Base-by-base conservation (phyloP, 2,797 vertebrate species). In the Anguilla obscura region DNA sequence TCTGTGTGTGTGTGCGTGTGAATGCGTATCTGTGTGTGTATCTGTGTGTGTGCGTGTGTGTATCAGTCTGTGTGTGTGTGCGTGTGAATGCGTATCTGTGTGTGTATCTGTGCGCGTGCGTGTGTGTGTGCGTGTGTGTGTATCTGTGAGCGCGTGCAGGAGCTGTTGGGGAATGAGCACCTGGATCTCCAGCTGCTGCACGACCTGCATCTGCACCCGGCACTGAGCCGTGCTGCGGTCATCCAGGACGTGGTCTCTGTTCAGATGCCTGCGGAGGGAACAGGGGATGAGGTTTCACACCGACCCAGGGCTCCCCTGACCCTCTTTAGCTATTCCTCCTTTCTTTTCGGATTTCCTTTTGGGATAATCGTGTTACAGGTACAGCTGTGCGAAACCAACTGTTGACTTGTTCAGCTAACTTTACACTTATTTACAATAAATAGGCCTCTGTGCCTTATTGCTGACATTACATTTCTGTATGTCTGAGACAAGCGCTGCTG, bases 131-230 rank as follows among this genome's bases (percentile, higher is more conserved):
- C 30, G 63, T 14, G 50, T 10, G 50, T 9, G 7, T n/a, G 45
- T 5, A 1, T 18, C 1, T 6, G 7, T 10, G 86, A 24, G 86
- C 0, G 12, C 16, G 24, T 50, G 45, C 9, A 54, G 18, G 30
- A 69, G 16, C 52, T 16, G 85, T 56, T 54, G 50, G 87, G 2
- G 6, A 16, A 63, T 4, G 63, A 88, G 79, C 92, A 99, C 98
- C 98, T 99, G 98, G 94, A 99, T 99, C 95, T 99, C 98, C 95
- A 99, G 96, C 94, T 99, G 98, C 93, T 99, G 98, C 88, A 99
- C 98, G 95, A 99, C 98, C 95, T 99, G 98, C 98, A 99, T 99
- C 96, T 99, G 98, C 89, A 99, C 98, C 92, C 98, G 95, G 94
- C 98, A 99, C 95, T 99, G 98, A 90, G 98, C 98, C 0, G 98